These are phyloP conservation scores for Aldabrachelys gigantea DNA, from an alignment of 2,113 vertebrate species.

Conservation along the genomic window DNA sequence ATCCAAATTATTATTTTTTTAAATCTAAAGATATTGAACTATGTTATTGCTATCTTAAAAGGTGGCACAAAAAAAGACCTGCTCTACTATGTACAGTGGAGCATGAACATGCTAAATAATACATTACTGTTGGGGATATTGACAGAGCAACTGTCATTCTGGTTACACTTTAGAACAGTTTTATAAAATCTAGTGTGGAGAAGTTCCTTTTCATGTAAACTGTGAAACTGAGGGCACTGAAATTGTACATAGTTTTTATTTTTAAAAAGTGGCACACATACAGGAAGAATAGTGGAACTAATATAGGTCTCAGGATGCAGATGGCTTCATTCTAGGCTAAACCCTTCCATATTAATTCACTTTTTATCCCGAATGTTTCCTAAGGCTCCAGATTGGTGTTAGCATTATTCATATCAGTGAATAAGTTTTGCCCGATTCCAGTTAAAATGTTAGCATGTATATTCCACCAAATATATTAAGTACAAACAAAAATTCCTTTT, in stretches of 20 bases:
- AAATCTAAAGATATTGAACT: neutral
- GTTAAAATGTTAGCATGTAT: neutral
- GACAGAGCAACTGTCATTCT: neutral
- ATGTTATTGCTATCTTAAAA: neutral
- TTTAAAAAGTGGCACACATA: neutral
- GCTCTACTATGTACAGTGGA: neutral
- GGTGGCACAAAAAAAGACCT: neutral
- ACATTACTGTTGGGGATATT: neutral
- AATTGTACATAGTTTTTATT: neutral
- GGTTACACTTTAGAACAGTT: neutral
- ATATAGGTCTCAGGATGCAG: neutral
- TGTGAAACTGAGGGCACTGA: neutral
- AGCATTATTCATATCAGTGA: neutral
- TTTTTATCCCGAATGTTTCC: neutral
- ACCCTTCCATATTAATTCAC: neutral
- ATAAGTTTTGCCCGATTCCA: neutral
- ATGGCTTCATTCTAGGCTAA: neutral
- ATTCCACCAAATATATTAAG: neutral
- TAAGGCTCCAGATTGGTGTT: neutral
- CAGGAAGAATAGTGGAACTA: neutral
- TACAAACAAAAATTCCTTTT: neutral
- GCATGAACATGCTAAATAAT: neutral
- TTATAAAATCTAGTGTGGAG: neutral
- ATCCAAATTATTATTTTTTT: neutral
- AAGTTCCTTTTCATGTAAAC: neutral